Base-by-base conservation (phyloP, 2,888 invertebrate genomes). In the Rhimphoctona megacephalus region DNA sequence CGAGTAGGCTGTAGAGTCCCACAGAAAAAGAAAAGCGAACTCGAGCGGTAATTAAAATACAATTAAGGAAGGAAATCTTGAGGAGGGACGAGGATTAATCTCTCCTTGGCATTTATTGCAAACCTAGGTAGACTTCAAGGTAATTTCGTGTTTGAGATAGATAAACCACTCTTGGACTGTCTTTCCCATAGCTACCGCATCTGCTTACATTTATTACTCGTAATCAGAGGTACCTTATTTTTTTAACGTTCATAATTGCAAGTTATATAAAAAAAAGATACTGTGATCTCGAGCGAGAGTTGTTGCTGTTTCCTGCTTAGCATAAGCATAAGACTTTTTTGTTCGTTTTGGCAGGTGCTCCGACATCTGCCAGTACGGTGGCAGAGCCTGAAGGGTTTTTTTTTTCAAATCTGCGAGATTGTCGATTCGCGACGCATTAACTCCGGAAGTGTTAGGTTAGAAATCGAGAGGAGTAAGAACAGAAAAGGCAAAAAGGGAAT, bases 31-130 rank as follows among this genome's bases (percentile, higher is more conserved):
- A 70, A 69, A 54, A 64, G 77, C 66, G 30, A 77, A 77, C 70
- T 81, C 54, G 81, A 77, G 85, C 72, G 73, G 85, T 88, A 87
- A 88, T 88, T 88, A 88, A 87, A 89, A 88, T 87, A 88, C 87
- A 88, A 89, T 89, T 88, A 88, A 87, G 83, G 83, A 74, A 78
- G 82, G 81, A 84, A 87, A 85, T 86, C 87, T 82, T 52, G 69
- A 22, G 76, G 83, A 87, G 80, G 70, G 61, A 82, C 82, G 85
- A 69, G 77, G 79, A 78, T 81, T 81, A 67, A 78, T 79, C 78
- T 81, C 78, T 81, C 81, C 69, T 78, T 78, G 67, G 85, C 81
- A 86, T 86, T 81, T 85, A 86, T 86, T 81, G 85, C 78, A 77
- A 78, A 79, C 70, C 69, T 61, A 43, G 54, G 46, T 81, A 64